These are phyloP conservation scores for Chiloscyllium punctatum DNA, from an alignment of 2,797 vertebrate genomes.

Conservation along the genomic window DNA sequence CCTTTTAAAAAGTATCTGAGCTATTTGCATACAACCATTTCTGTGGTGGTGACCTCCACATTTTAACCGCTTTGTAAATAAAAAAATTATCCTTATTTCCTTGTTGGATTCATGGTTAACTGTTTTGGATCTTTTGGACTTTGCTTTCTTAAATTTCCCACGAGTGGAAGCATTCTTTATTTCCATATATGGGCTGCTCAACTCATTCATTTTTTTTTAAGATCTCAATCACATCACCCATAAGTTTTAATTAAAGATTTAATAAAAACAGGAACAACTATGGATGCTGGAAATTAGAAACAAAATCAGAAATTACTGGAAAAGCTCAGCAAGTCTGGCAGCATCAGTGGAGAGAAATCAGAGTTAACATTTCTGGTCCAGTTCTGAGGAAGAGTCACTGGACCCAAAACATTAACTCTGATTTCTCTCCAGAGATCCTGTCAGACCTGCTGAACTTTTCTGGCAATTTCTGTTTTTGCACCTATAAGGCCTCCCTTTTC, in stretches of 20 bases:
- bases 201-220: not conserved
- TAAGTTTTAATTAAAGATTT: not conserved
- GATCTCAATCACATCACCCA: not conserved
- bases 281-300: too few species aligned
- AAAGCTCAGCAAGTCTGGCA: too few species aligned
- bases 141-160: not conserved
- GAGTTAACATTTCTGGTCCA: too few species aligned
- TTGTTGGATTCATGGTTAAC: not conserved
- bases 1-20: not conserved
- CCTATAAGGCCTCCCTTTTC: not conserved
- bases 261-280: too few species aligned
- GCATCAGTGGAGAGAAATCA: too few species aligned
- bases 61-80: not conserved
- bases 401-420: too few species aligned
- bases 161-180: not conserved
- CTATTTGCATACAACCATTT: not conserved
- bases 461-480: too few species aligned
- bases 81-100: not conserved
- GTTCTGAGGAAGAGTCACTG: too few species aligned
- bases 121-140: not conserved
- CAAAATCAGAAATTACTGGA: too few species aligned
- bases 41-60: not conserved
- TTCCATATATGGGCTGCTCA: not conserved
- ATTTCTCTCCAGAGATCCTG: too few species aligned
- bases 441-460: too few species aligned